Evolutionary conservation across 2,113 vertebrate species (phyloP).

Genomic region (Girardinichthys multiradiatus): DNA sequence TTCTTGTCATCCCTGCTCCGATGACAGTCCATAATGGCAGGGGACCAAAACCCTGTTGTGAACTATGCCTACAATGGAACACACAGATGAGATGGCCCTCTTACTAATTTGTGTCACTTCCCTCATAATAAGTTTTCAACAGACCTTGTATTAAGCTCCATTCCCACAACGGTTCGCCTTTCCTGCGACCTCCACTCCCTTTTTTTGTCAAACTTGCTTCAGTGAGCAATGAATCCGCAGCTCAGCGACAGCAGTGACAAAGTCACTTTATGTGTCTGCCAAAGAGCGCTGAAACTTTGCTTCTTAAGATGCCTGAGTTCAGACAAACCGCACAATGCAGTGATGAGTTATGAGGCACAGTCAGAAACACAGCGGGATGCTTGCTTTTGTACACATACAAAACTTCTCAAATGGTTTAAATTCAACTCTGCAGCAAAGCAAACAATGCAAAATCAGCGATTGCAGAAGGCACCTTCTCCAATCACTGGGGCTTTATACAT

Average conservation of each 20-base stretch:
- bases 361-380: not conserved
- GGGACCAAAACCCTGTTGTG: constrained; percentile 67
- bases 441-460: not conserved
- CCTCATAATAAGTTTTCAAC: constrained; percentile 57
- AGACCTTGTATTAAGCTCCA: constrained; percentile 51
- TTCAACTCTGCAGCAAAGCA: not conserved
- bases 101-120: constrained; percentile 75
- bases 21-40: constrained; percentile 65
- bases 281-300: constrained; percentile 53
- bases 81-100: constrained; percentile 44
- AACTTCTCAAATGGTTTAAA: not conserved
- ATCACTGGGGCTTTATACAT: constrained; percentile 13
- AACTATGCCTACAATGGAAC: constrained; percentile 59
- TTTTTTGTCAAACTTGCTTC: constrained; percentile 59
- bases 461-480: not conserved
- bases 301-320: constrained; percentile 21
- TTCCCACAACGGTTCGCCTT: constrained; percentile 42
- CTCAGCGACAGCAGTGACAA: constrained; percentile 37
- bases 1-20: constrained; percentile 62
- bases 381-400: not conserved
- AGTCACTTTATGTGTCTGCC: constrained; percentile 56
- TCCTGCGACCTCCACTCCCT: constrained; percentile 55
- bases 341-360: constrained; percentile 2
- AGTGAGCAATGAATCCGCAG: constrained; percentile 42
- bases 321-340: constrained; percentile 15